Percentiles rank a stretch among this genome's conserved stretches.
Evolutionary conservation across 2,113 vertebrate species (phyloP).

Genomic region (Ptilorrhoa leucosticta): DNA sequence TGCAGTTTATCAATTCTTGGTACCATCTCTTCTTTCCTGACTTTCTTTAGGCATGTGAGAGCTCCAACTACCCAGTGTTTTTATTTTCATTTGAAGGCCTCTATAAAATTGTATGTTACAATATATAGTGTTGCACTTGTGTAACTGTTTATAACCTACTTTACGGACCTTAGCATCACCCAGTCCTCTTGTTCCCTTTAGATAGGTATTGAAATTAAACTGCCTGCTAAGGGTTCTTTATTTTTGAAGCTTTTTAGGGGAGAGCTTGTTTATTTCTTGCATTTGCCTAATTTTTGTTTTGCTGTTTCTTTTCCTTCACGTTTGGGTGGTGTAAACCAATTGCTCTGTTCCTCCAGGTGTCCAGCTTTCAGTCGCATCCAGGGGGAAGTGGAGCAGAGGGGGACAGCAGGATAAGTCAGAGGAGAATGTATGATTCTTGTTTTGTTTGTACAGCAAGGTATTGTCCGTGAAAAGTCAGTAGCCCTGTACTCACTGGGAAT

Average conservation of each 20-base stretch:
- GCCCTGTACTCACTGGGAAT: not conserved
- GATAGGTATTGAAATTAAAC: constrained; percentile 4
- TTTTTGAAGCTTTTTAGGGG: not conserved
- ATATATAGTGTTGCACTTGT: not conserved
- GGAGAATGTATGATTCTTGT: not conserved
- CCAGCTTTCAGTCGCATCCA: not conserved
- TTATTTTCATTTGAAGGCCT: constrained; percentile 33
- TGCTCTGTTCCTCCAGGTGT: not conserved
- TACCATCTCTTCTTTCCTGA: not conserved
- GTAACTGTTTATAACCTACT: constrained; percentile 59
- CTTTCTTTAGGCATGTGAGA: not conserved
- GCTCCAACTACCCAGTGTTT: not conserved
- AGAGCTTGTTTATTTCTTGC: not conserved
- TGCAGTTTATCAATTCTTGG: not conserved
- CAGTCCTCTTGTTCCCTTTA: not conserved
- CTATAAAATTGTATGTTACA: not conserved
- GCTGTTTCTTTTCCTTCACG: not conserved
- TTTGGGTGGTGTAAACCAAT: not conserved
- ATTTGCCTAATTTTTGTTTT: not conserved
- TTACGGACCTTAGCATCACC: constrained; percentile 38
- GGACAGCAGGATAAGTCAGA: not conserved
- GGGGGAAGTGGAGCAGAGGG: not conserved
- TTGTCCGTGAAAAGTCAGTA: not conserved
- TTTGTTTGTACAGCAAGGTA: not conserved
- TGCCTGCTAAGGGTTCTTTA: not conserved